Evolutionary conservation across 2,113 vertebrate genomes (phyloP).

Genomic region (Numida meleagris): DNA sequence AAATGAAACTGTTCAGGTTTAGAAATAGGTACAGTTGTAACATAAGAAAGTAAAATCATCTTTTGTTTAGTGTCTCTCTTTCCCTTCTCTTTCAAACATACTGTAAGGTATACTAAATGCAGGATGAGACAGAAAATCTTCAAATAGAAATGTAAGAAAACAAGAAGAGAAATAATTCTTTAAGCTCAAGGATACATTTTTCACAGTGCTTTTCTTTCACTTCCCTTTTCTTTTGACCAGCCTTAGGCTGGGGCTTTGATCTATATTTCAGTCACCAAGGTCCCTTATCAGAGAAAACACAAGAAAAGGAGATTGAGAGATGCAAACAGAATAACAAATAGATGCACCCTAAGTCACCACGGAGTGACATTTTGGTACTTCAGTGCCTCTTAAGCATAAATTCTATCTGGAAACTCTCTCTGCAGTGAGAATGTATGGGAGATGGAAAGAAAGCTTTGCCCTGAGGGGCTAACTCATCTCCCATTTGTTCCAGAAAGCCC

Average conservation of each 20-base stretch:
- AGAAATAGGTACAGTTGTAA: background rate
- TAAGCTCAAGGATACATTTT: conserved; percentile 13
- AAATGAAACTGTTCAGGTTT: background rate
- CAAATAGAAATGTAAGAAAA: conserved; percentile 29
- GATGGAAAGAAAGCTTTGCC: background rate
- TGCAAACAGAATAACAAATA: conserved; percentile 51
- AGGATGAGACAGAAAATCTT: background rate
- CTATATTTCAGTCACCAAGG: conserved; percentile 60
- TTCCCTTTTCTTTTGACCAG: conserved; percentile 37
- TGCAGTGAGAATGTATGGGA: background rate
- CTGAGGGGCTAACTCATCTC: background rate
- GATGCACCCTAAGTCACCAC: background rate
- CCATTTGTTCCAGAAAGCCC: background rate
- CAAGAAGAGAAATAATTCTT: conserved; percentile 7
- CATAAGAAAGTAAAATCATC: background rate
- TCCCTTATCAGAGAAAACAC: conserved; percentile 61
- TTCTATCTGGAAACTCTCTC: conserved; percentile 9
- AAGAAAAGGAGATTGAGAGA: conserved; percentile 20
- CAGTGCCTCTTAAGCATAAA: background rate
- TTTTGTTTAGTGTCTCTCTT: background rate
- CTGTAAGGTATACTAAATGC: background rate
- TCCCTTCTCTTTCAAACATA: background rate
- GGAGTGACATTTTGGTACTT: background rate
- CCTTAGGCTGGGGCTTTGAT: conserved; percentile 59
- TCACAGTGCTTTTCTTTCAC: background rate